Evolutionary conservation across 2,113 vertebrate genomes (phyloP), one percentile per base, ranked within the genome.

Genomic region (Serinus canaria): DNA sequence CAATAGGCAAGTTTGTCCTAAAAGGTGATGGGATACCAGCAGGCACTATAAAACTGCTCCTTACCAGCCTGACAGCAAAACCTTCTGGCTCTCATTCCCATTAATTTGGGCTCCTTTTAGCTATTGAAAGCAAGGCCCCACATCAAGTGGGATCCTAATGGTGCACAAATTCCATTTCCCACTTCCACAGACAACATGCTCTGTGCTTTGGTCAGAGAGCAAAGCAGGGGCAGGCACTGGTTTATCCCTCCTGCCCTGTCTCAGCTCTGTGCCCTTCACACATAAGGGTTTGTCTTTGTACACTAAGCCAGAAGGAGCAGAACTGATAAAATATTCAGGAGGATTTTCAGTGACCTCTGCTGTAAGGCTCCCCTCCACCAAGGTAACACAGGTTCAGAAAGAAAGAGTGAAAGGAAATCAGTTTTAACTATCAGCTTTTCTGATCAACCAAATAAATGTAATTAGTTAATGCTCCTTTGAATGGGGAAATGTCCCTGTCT

Each of bases 311-410:
- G 33, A 76, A 96, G 96, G 78, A 91, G 69, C 62, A 94, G 78
- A 79, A 88, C 63, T 94, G 92, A 94, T 96, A 90, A 97, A 96
- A 96, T 95, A 96, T 97, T 96, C 94, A 96, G 81, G n/a, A 95
- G 90, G 69, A 80, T 96, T 96, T 94, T 92, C 87, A 64, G 77
- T 89, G 92, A 93, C 89, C 94, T 96, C 84, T 72, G 50, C 87
- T 92, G 64, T 63, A 84, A 87, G 79, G 1, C 41, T 76, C 55
- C 37, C 35, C 49, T 86, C 41, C 41, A 41, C 81, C 75, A 86
- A 80, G 77, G 55, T 84, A 87, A 33, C 66, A 56, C 33, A 80
- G 59, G 31, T 73, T 74, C 52, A 64, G 80, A 67, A 87, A 19
- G 24, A 10, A 78, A 93, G 31, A 53, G 18, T 13, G 67, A 89